Percentiles rank a stretch among this genome's conserved stretches.
Evolutionary conservation across 2,888 invertebrate species (phyloP).

Genomic region (Sarcophaga caerulescens): DNA sequence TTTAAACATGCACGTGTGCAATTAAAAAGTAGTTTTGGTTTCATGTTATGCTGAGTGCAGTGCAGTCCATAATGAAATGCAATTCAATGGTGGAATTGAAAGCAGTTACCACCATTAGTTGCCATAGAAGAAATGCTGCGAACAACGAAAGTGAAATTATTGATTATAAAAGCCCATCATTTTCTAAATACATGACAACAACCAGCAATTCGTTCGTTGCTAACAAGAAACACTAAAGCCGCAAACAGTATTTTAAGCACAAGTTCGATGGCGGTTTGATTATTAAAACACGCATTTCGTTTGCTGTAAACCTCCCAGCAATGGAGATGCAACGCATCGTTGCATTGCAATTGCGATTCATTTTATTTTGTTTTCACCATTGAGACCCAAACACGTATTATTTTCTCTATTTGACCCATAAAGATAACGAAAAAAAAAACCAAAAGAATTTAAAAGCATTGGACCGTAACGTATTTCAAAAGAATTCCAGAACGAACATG

Average conservation of each 20-base stretch:
- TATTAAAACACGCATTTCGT: constrained; percentile 28
- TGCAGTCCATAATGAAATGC: constrained; percentile 16
- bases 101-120: neutral
- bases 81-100: neutral
- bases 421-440: neutral
- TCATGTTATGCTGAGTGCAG: constrained; percentile 30
- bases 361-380: neutral
- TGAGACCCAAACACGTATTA: neutral
- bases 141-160: neutral
- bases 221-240: constrained; percentile 17
- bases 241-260: constrained; percentile 29
- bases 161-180: constrained; percentile 25
- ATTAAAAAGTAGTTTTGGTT: constrained; percentile 50
- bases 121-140: neutral
- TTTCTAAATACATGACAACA: neutral
- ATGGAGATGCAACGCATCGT: constrained; percentile 1
- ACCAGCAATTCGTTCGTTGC: neutral
- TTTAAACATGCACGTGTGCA: constrained; percentile 30
- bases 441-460: neutral
- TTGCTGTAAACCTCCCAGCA: neutral
- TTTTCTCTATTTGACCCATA: neutral
- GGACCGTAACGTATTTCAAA: constrained; percentile 10
- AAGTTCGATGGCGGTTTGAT: constrained; percentile 23
- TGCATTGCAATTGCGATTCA: too few species aligned
- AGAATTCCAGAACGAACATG: constrained; percentile 5